Evolutionary conservation across 2,888 invertebrate species (phyloP).

Genomic region (Hypomecis atomaria): DNA sequence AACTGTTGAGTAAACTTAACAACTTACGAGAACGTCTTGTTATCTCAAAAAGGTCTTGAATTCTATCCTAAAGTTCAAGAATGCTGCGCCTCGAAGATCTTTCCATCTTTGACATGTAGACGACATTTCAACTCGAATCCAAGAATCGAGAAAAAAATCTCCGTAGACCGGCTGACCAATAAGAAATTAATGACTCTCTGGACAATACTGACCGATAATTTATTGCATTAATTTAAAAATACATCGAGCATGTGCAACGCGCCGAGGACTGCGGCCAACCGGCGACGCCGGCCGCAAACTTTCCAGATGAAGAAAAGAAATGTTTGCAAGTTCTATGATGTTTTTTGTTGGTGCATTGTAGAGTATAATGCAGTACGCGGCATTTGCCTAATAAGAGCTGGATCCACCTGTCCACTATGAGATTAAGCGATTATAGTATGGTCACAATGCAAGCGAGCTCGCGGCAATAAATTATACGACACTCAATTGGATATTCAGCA

Average conservation of each 20-base stretch:
- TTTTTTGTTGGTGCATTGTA: constrained; percentile 40
- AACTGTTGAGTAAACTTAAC: constrained; percentile 2
- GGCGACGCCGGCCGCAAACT: constrained; percentile 27
- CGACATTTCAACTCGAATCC: constrained; percentile 33
- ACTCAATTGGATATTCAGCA: constrained; percentile 55
- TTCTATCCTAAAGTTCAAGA: constrained; percentile 37
- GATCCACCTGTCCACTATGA: constrained; percentile 54
- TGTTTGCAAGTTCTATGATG: constrained; percentile 22
- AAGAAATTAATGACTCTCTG: constrained; percentile 37
- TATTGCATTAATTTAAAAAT: constrained; percentile 49
- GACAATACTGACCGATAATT: constrained; percentile 41
- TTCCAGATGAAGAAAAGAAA: constrained; percentile 5
- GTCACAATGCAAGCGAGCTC: constrained; percentile 41
- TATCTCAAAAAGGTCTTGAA: constrained; percentile 28
- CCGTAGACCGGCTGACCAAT: constrained; percentile 30
- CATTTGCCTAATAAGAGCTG: constrained; percentile 57
- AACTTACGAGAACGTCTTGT: constrained; percentile 7
- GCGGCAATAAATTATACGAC: constrained; percentile 61
- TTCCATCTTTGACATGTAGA: constrained; percentile 35
- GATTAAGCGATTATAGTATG: constrained; percentile 64
- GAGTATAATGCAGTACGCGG: constrained; percentile 43
- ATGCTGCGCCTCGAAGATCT: constrained; percentile 34
- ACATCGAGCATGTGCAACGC: constrained; percentile 56
- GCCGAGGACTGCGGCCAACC: constrained; percentile 41
- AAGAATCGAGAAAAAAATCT: constrained; percentile 28